Conservation (phyloP, 1,140 invertebrate genomes). For the Ylistrum balloti region DNA sequence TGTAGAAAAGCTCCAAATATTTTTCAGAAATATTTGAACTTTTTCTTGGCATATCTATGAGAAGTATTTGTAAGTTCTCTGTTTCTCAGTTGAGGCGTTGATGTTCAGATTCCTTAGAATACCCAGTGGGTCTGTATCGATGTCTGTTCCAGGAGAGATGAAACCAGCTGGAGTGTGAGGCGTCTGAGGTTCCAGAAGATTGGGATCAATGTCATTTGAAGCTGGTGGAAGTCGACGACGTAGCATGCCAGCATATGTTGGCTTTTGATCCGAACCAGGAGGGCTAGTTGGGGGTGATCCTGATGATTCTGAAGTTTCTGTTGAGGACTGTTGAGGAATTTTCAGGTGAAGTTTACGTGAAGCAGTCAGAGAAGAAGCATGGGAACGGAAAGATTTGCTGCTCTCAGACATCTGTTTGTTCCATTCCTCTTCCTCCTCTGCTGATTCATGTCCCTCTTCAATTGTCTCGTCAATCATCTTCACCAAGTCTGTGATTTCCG, state of each 20-base stretch:
- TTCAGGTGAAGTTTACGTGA: conserved; percentile 66
- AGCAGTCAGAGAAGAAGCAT: conserved; percentile 36
- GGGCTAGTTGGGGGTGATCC: conserved; percentile 59
- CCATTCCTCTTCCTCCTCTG: conserved; percentile 50
- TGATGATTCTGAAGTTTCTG: conserved; percentile 50
- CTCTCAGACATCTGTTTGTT: conserved; percentile 41
- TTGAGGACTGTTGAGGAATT: conserved; percentile 56
- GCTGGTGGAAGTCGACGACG: conserved; percentile 62
- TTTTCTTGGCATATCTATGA: background rate
- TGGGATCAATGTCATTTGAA: conserved; percentile 55
- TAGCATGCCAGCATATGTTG: conserved; percentile 71
- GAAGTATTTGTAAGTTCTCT: conserved; percentile 55
- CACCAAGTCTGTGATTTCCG: conserved; percentile 76
- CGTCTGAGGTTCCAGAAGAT: conserved; percentile 73
- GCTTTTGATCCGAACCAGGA: conserved; percentile 58
- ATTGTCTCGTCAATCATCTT: conserved; percentile 78
- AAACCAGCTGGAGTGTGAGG: conserved; percentile 78
- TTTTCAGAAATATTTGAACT: too few relatives aligned
- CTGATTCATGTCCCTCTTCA: conserved; percentile 67
- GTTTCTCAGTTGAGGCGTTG: conserved; percentile 69
- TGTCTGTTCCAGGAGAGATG: conserved; percentile 71
- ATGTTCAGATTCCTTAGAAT: conserved; percentile 80
- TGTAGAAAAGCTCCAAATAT: too few relatives aligned
- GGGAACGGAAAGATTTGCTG: background rate
- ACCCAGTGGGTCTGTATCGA: conserved; percentile 76